phyloP scores from a whole-genome alignment of 2,797 vertebrate species.

The Poeciliopsis presidionis region DNA sequence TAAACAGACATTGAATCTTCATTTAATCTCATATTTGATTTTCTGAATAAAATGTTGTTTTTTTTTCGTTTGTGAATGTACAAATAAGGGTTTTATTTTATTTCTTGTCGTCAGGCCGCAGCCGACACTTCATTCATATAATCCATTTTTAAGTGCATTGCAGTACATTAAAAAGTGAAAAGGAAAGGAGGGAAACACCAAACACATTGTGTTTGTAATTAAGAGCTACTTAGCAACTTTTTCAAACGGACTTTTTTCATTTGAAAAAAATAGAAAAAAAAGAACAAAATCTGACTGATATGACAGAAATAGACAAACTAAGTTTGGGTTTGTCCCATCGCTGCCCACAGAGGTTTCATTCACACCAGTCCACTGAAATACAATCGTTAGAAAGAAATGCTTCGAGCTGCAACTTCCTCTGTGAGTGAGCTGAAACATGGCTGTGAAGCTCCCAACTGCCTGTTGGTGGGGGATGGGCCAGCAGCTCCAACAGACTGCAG shows the following conservation, averaged over 20 bases:
- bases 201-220: neutral
- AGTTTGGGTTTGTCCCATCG: neutral
- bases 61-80: neutral
- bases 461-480: slow-evolving; percentile 76
- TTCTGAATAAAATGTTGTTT: neutral
- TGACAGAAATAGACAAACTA: neutral
- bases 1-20: neutral
- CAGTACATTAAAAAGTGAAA: neutral
- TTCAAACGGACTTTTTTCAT: neutral
- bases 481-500: slow-evolving; percentile 53
- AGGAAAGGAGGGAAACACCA: neutral
- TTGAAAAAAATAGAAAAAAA: too few species aligned
- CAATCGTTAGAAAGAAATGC: neutral
- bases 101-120: neutral
- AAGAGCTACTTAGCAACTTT: neutral
- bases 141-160: neutral
- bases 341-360: neutral
- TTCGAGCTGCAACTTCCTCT: slow-evolving; percentile 47
- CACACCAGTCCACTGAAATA: slow-evolving; percentile 4
- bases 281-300: neutral
- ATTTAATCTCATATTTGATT: neutral
- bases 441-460: slow-evolving; percentile 50
- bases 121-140: neutral
- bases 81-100: neutral
- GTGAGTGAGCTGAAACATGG: slow-evolving; percentile 31